Conservation (phyloP, 2,888 invertebrate species). For the Andrena praecox region DNA sequence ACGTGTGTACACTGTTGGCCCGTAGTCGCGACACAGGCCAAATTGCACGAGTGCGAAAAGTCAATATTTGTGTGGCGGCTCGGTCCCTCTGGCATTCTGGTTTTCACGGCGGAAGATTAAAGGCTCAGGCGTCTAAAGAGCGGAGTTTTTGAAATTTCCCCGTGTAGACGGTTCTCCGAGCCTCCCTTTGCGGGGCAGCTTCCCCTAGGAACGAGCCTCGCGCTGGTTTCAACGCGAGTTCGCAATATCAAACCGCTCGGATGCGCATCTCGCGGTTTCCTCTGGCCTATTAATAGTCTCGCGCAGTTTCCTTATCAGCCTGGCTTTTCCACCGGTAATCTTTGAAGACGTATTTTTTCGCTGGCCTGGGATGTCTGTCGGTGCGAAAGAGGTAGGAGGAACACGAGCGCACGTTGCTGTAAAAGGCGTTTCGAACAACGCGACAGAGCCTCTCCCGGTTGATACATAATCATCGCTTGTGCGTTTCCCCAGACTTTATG, state of each 20-base stretch:
- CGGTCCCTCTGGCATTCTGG: not conserved
- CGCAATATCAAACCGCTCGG: too few species aligned
- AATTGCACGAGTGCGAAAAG: constrained; percentile 20
- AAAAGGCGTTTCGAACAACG: constrained; percentile 1
- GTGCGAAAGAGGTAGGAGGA: not conserved
- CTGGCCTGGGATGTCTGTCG: too few species aligned
- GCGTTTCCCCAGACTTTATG: constrained; percentile 17
- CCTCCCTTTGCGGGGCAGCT: too few species aligned
- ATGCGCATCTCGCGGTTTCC: too few species aligned
- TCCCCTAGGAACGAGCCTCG: too few species aligned
- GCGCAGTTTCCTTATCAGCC: too few species aligned
- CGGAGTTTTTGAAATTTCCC: constrained; percentile 14
- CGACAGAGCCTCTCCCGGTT: constrained; percentile 1
- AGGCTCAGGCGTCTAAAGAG: constrained; percentile 18
- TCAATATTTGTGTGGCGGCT: constrained; percentile 52
- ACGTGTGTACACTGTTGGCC: not conserved
- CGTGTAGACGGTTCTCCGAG: not conserved
- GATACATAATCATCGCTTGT: constrained; percentile 35
- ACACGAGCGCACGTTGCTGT: not conserved
- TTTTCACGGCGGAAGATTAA: constrained; percentile 34
- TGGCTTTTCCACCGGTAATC: too few species aligned
- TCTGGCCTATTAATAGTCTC: too few species aligned
- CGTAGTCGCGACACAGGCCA: not conserved
- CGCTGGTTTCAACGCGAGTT: too few species aligned
- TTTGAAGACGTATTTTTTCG: too few species aligned